Base-by-base conservation (phyloP, 2,888 invertebrate genomes). In the Bhutanitis thaidina region DNA sequence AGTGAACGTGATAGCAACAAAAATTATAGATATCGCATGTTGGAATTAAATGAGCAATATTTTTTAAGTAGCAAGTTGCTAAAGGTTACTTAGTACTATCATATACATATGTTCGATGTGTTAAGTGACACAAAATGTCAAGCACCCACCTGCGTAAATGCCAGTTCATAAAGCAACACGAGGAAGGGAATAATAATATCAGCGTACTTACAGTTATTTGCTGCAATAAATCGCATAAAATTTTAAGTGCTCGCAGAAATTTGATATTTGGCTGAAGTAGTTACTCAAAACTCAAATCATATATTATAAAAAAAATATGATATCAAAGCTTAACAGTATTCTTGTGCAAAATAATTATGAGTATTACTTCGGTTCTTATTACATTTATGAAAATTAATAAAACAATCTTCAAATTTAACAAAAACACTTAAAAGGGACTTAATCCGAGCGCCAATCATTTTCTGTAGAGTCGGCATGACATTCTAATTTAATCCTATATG, bases 401-500 rank as follows among this genome's bases (percentile, higher is more conserved):
- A 38, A 39, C n/a, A 9, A 43, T 20, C 43, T 44, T 43, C 12
- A 38, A 32, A 38, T 27, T 20, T 8, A 40, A 53, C 44, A 44
- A 49, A 52, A 53, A 53, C 43, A 30, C 44, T 49, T 49, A 43
- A 49, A 59, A 45, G 45, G 54, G 62, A 74, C 71, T 75, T 70
- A 76, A 79, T 79, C 69, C 60, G 59, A 62, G 57, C 59, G 66
- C 62, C 58, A 74, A 79, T 74, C 74, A 79, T 83, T 81, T 80
- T 74, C 71, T 68, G 72, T 69, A 67, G 58, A 67, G 65, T 67
- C 62, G 66, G 67, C 73, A 69, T 77, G 80, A 76, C 77, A 79
- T 81, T 80, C 70, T 81, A 78, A 85, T 86, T 85, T 85, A 86
- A 86, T 84, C 79, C 80, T 74, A 76, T 80, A 77, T 78, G 77